A percentile compares a stretch with the other conserved stretches of the same genome.
Evolutionary conservation across 2,888 invertebrate genomes (phyloP).

Genomic region (Perdita meconis): DNA sequence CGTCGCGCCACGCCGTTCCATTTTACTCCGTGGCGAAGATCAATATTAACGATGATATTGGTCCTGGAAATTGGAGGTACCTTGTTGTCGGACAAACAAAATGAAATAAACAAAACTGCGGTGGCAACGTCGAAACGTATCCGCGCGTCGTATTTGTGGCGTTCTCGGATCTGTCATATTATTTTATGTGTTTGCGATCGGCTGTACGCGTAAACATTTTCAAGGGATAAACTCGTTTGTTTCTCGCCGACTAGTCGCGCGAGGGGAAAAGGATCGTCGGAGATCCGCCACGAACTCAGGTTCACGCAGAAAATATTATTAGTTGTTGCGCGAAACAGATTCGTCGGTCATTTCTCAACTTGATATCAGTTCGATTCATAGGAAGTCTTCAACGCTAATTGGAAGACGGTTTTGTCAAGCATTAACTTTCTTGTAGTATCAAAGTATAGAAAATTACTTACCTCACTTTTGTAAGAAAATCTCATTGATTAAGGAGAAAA

Average conservation of each 20-base stretch:
- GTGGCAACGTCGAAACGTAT: slow-evolving; percentile 20
- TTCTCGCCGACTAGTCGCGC: slow-evolving; percentile 60
- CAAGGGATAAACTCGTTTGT: slow-evolving; percentile 62
- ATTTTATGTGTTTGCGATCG: slow-evolving; percentile 73
- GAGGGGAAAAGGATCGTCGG: too few relatives aligned
- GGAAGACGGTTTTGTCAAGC: too few relatives aligned
- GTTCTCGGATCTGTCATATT: slow-evolving; percentile 64
- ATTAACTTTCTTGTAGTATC: too few relatives aligned
- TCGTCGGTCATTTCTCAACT: too few relatives aligned
- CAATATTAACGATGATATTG: slow-evolving; percentile 73
- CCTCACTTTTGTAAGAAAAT: too few relatives aligned
- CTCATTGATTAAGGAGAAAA: too few relatives aligned
- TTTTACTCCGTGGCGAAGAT: slow-evolving; percentile 60
- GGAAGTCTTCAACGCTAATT: too few relatives aligned
- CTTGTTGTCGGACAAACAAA: slow-evolving; percentile 68
- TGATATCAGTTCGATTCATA: too few relatives aligned
- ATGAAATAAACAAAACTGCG: slow-evolving; percentile 72
- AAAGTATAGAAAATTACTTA: too few relatives aligned
- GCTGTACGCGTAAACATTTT: slow-evolving; percentile 69
- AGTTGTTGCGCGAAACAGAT: too few relatives aligned
- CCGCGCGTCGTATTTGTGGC: slow-evolving; percentile 57
- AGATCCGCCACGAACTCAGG: too few relatives aligned
- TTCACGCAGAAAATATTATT: too few relatives aligned
- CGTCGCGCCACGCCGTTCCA: slow-evolving; percentile 52
- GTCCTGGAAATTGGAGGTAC: slow-evolving; percentile 59